phyloP scores from a whole-genome alignment of 2,888 invertebrate genomes.

The Amphiduros pacificus region DNA sequence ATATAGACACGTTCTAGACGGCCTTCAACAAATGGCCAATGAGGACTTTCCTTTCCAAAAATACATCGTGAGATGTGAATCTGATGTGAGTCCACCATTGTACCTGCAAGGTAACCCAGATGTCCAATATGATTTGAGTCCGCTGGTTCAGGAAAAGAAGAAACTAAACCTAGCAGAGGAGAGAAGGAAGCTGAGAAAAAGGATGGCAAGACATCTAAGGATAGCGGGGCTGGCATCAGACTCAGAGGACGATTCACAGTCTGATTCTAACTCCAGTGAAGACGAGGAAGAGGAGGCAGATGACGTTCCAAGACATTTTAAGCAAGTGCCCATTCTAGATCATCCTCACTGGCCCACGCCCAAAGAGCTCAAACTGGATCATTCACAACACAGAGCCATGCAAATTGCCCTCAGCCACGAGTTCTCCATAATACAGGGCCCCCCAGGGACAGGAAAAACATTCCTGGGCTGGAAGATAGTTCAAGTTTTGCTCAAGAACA shows the following conservation, averaged over 20 bases:
- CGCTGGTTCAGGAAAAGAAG: neutral
- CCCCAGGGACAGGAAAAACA: slow-evolving; percentile 87
- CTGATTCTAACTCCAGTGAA: no score
- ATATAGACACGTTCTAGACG: slow-evolving; percentile 74
- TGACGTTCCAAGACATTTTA: neutral
- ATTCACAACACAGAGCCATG: slow-evolving; percentile 48
- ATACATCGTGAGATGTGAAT: slow-evolving; percentile 68
- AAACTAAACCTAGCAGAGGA: neutral
- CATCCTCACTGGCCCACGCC: slow-evolving; percentile 41
- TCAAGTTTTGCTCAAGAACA: slow-evolving; percentile 67
- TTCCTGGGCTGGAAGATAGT: slow-evolving; percentile 77
- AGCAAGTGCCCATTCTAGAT: slow-evolving; percentile 14
- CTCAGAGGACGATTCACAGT: no score
- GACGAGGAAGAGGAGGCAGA: neutral
- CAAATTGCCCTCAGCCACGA: slow-evolving; percentile 49
- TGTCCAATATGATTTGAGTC: slow-evolving; percentile 3
- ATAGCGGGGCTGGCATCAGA: no score
- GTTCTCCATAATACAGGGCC: slow-evolving; percentile 63
- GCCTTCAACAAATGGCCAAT: slow-evolving; percentile 66
- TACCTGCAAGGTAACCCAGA: slow-evolving; percentile 47
- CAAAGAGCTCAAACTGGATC: slow-evolving; percentile 41
- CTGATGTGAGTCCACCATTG: slow-evolving; percentile 51
- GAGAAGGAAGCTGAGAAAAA: neutral
- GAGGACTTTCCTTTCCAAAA: slow-evolving; percentile 69
- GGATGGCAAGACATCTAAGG: no score